These are phyloP conservation scores for Miniopterus natalensis DNA, from an alignment of 2,113 vertebrate species.

Conservation along the genomic window DNA sequence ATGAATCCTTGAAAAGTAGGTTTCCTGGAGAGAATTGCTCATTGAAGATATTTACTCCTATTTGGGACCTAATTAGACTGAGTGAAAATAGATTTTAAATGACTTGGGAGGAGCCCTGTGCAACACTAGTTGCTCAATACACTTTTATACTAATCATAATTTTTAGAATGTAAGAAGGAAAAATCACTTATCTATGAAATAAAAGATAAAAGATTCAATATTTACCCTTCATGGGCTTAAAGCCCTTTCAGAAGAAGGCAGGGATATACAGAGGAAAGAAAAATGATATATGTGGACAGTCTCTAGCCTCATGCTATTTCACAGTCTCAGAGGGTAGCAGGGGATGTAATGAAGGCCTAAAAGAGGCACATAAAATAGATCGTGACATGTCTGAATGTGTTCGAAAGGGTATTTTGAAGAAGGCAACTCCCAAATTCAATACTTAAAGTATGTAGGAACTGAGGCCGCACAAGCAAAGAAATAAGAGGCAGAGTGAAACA, in stretches of 20 bases:
- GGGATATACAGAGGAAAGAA: background rate
- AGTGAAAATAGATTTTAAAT: conserved; percentile 28
- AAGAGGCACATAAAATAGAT: background rate
- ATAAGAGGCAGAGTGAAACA: background rate
- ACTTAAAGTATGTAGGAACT: background rate
- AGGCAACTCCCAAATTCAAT: background rate
- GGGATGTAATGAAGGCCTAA: background rate
- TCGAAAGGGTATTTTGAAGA: background rate
- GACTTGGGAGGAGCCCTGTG: background rate
- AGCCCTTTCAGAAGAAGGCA: conserved; percentile 6
- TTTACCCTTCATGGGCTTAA: conserved; percentile 10
- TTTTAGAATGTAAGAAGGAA: conserved; percentile 6
- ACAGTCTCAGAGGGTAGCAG: background rate
- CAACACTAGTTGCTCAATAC: conserved; percentile 18
- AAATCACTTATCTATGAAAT: background rate
- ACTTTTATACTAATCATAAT: conserved; percentile 38
- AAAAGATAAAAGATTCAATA: background rate
- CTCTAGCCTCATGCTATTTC: background rate
- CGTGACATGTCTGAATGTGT: background rate
- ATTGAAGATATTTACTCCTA: background rate
- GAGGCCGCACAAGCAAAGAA: background rate
- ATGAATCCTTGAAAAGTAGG: background rate
- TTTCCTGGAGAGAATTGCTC: background rate
- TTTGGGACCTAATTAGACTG: background rate
- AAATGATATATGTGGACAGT: background rate